Evolutionary conservation across 2,797 vertebrate genomes (phyloP).

Genomic region (Taeniopygia guttata): DNA sequence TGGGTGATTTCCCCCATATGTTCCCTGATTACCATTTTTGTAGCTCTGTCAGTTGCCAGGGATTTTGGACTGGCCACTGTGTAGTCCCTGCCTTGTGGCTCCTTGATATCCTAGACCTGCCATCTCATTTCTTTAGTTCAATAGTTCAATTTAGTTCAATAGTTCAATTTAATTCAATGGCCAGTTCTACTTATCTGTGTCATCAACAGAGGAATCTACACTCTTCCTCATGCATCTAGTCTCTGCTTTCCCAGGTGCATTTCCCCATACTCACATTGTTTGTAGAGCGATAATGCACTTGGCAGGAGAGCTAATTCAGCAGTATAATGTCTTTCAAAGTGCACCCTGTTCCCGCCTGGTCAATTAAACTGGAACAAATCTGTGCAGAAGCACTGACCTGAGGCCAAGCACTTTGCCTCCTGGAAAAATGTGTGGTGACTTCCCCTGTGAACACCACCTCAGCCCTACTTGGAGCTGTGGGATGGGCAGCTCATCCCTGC

Average conservation of each 20-base stretch:
- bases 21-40: not conserved
- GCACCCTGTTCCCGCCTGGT: conserved; percentile 58
- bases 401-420: conserved; percentile 31
- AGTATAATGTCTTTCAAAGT: conserved; percentile 55
- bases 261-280: conserved; percentile 63
- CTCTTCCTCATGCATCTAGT: conserved; percentile 42
- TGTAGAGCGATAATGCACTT: conserved; percentile 58
- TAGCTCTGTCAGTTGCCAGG: not conserved
- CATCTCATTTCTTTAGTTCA: not conserved
- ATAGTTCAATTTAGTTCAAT: not conserved
- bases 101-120: not conserved
- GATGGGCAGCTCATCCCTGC: not conserved
- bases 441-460: not conserved
- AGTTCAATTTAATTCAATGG: not conserved
- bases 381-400: conserved; percentile 53
- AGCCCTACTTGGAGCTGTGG: not conserved
- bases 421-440: not conserved
- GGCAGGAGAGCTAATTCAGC: conserved; percentile 58
- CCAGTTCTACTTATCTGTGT: conserved; percentile 38
- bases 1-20: not conserved
- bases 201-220: conserved; percentile 29
- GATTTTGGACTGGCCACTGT: not conserved
- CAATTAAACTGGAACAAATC: conserved; percentile 63
- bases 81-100: not conserved
- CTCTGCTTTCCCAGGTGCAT: conserved; percentile 43